Percentiles rank a stretch among this genome's conserved stretches.
phyloP scores from a whole-genome alignment of 2,888 invertebrate species.

The Timandra comae region DNA sequence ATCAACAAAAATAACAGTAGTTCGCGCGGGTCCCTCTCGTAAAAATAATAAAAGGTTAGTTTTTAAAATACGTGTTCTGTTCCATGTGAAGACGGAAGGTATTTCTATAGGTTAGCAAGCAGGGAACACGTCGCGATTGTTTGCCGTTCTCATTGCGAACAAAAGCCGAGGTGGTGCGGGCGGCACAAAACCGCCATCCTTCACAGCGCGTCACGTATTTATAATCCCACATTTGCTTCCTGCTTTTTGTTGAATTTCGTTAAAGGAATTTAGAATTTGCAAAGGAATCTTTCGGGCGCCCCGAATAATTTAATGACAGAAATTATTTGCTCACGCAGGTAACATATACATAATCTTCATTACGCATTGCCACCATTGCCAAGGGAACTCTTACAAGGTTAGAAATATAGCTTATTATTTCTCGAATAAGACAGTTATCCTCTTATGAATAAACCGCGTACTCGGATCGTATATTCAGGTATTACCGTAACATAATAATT shows the following conservation, averaged over 20 bases:
- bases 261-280: constrained; percentile 51
- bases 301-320: constrained; percentile 25
- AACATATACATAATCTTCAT: constrained; percentile 12
- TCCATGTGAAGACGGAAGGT: constrained; percentile 20
- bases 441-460: no score
- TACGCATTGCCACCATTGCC: constrained; percentile 1
- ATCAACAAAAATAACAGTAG: no score
- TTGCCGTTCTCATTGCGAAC: constrained; percentile 55
- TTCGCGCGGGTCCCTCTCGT: no score
- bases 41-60: not conserved
- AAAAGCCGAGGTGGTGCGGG: constrained; percentile 36
- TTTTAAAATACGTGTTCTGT: constrained; percentile 4
- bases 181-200: constrained; percentile 67
- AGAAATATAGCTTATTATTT: no score
- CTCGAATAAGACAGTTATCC: no score
- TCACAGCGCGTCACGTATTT: constrained; percentile 64
- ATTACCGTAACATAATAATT: no score
- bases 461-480: no score
- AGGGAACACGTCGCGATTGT: constrained; percentile 36
- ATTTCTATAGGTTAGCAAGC: constrained; percentile 21
- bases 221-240: constrained; percentile 68
- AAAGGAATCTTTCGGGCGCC: constrained; percentile 36
- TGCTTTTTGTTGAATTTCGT: constrained; percentile 65
- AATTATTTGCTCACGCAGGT: constrained; percentile 21
- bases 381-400: no score